Conservation (phyloP, 2,888 invertebrate species). For the Agonopterix alstromeriana region DNA sequence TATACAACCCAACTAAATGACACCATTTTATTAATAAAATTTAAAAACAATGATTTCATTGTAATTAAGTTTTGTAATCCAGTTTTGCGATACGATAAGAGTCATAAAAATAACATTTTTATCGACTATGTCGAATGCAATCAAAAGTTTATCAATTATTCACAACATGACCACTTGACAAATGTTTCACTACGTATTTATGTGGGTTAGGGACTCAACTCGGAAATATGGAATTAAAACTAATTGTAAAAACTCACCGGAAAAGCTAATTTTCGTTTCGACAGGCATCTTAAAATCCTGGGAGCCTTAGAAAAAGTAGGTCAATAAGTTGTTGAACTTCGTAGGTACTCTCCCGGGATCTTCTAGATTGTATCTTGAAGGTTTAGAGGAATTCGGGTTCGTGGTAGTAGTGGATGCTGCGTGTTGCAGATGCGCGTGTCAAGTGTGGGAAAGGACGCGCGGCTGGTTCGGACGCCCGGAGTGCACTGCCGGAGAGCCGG, state of each 20-base stretch:
- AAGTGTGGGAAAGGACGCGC: conserved; percentile 36
- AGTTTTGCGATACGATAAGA: conserved; percentile 2
- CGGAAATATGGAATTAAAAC: too few relatives aligned
- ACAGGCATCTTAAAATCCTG: conserved; percentile 53
- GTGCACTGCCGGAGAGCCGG: conserved; percentile 48
- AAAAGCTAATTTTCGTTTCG: conserved; percentile 71
- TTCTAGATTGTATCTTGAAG: conserved; percentile 3
- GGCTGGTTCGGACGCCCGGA: conserved; percentile 45
- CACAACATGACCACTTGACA: neutral
- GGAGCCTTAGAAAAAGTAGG: conserved; percentile 4
- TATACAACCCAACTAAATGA: neutral
- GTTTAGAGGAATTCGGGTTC: conserved; percentile 16
- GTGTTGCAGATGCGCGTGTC: conserved; percentile 25
- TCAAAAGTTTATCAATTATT: too few relatives aligned
- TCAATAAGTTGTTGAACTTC: conserved; percentile 4
- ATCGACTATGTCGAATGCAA: neutral
- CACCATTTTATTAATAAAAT: conserved; percentile 5
- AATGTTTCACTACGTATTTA: too few relatives aligned
- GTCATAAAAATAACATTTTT: neutral
- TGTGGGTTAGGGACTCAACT: too few relatives aligned
- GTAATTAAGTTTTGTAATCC: conserved; percentile 7
- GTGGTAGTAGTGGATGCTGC: conserved; percentile 25
- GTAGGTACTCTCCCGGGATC: too few relatives aligned
- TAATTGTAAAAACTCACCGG: conserved; percentile 46
- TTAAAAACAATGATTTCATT: conserved; percentile 5